Percentiles rank a stretch among this genome's conserved stretches.
phyloP scores from a whole-genome alignment of 2,888 invertebrate species.

The Luperina testacea region DNA sequence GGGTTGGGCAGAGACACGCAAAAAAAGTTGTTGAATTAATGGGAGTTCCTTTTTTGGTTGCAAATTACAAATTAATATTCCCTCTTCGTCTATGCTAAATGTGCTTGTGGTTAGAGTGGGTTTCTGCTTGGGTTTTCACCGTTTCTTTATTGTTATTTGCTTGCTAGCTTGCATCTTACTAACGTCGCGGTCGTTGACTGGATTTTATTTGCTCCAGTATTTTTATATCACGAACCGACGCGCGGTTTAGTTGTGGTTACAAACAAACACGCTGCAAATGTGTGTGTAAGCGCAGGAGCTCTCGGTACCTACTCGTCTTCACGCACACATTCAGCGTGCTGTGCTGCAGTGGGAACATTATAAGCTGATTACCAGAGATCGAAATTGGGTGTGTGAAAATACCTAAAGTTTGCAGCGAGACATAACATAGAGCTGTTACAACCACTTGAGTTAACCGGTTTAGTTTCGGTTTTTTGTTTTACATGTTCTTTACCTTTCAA shows the following conservation, averaged over 20 bases:
- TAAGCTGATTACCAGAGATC: too few relatives aligned
- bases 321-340: too few relatives aligned
- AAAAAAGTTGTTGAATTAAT: not conserved
- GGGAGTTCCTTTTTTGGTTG: not conserved
- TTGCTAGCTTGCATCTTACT: not conserved
- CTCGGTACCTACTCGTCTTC: too few relatives aligned
- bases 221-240: not conserved
- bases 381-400: too few relatives aligned
- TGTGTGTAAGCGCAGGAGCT: not conserved
- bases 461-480: too few relatives aligned
- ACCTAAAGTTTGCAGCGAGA: too few relatives aligned
- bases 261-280: not conserved
- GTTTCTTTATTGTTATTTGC: not conserved
- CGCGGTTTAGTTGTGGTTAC: not conserved
- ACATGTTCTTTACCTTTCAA: too few relatives aligned
- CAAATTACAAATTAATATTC: not conserved
- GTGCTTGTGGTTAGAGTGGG: not conserved
- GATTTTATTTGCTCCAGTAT: not conserved
- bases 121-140: not conserved
- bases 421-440: too few relatives aligned
- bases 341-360: too few relatives aligned
- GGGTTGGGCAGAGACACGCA: not conserved
- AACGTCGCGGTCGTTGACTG: not conserved
- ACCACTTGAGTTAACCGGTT: too few relatives aligned
- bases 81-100: not conserved